Conservation (phyloP, 2,797 vertebrate species). For the Sebastes vulpes region DNA sequence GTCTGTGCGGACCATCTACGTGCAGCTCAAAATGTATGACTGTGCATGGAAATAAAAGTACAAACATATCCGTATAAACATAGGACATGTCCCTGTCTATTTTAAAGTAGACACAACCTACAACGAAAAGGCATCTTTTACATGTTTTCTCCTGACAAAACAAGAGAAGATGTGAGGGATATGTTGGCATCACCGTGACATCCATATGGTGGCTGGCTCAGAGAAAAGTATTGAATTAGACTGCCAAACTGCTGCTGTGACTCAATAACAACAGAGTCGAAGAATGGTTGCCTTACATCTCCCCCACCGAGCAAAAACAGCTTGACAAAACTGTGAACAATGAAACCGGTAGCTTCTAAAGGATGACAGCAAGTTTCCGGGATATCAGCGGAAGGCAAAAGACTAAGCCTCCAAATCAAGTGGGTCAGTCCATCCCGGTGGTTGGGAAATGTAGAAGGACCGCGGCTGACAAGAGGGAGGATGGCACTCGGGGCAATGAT, state of each 20-base stretch:
- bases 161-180: not conserved
- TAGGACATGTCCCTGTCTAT: not conserved
- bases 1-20: not conserved
- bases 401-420: conserved; percentile 25
- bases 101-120: not conserved
- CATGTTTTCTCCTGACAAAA: not conserved
- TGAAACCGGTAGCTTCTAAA: conserved; percentile 7
- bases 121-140: not conserved
- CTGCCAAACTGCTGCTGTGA: conserved; percentile 40
- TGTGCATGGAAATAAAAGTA: not conserved
- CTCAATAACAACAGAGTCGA: conserved; percentile 30
- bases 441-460: conserved; percentile 21
- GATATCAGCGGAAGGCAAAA: conserved; percentile 5
- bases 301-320: conserved; percentile 5
- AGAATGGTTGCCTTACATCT: conserved; percentile 24
- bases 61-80: not conserved
- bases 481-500: conserved; percentile 52
- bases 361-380: conserved; percentile 2
- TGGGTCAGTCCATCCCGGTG: conserved; percentile 31
- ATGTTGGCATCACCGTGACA: conserved; percentile 22
- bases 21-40: not conserved
- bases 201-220: conserved; percentile 47
- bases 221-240: conserved; percentile 6
- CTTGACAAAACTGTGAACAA: conserved; percentile 34
- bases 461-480: conserved; percentile 33